Percentiles rank a stretch among this genome's conserved stretches.
Conservation (phyloP, 2,797 vertebrate species). For the Parotocinclus haroldoi region DNA sequence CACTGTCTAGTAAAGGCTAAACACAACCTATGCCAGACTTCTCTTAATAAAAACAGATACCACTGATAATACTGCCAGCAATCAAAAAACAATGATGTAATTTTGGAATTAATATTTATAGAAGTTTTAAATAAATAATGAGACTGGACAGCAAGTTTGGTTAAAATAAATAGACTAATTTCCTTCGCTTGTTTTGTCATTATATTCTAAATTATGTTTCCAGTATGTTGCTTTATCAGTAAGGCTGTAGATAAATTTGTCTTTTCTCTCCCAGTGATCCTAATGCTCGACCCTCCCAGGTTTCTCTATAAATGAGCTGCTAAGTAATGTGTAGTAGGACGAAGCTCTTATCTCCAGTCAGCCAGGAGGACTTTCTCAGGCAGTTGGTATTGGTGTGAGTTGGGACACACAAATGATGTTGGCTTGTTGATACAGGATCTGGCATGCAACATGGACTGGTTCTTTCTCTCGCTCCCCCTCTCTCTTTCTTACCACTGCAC, state of each 20-base stretch:
- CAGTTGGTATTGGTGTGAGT: slow-evolving; percentile 65
- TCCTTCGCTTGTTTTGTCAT: too few relatives aligned
- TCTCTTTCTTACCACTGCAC: not conserved
- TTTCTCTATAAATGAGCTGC: slow-evolving; percentile 63
- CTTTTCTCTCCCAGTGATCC: slow-evolving; percentile 57
- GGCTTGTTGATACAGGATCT: slow-evolving; percentile 23
- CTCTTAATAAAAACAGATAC: too few relatives aligned
- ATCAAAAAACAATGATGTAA: too few relatives aligned
- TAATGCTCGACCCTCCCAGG: slow-evolving; percentile 49
- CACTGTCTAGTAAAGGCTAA: too few relatives aligned
- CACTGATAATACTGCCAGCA: too few relatives aligned
- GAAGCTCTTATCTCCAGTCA: slow-evolving; percentile 70
- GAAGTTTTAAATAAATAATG: too few relatives aligned
- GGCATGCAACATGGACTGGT: slow-evolving; percentile 50
- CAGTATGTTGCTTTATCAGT: slow-evolving; percentile 41
- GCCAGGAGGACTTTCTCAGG: slow-evolving; percentile 67
- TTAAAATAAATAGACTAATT: too few relatives aligned
- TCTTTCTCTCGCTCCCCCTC: too few relatives aligned
- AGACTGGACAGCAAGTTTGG: too few relatives aligned
- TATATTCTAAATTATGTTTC: slow-evolving; percentile 12
- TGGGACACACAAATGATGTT: slow-evolving; percentile 55
- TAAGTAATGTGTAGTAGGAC: slow-evolving; percentile 75
- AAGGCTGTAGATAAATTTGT: slow-evolving; percentile 33
- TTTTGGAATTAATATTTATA: too few relatives aligned
- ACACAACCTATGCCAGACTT: too few relatives aligned